A percentile compares a stretch with the other conserved stretches of the same genome.
Evolutionary conservation across 2,888 invertebrate species (phyloP).

Genomic region (Tanypteryx hageni): DNA sequence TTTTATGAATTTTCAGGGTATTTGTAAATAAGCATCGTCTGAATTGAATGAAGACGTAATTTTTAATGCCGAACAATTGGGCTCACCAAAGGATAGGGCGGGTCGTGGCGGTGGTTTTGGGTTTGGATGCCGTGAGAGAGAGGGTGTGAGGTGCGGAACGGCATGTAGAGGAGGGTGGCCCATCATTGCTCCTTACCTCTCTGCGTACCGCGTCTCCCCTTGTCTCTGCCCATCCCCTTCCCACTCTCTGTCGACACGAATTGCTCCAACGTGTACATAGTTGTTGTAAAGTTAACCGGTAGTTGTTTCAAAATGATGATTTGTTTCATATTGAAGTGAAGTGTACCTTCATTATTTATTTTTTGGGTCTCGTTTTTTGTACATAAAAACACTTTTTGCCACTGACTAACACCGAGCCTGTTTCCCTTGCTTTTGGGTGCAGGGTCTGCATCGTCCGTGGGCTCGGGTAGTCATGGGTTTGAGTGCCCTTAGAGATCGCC

Average conservation of each 20-base stretch:
- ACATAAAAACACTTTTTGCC: constrained; percentile 68
- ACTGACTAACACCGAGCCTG: constrained; percentile 66
- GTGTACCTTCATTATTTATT: constrained; percentile 69
- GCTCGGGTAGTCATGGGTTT: constrained; percentile 55
- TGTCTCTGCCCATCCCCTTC: constrained; percentile 65
- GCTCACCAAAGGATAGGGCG: constrained; percentile 58
- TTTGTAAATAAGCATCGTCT: constrained; percentile 70
- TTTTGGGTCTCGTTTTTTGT: constrained; percentile 70
- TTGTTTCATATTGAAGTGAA: constrained; percentile 69
- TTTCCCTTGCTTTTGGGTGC: constrained; percentile 61
- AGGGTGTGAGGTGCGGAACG: not conserved
- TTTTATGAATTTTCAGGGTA: constrained; percentile 70
- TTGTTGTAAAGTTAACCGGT: constrained; percentile 70
- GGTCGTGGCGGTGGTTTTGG: not conserved
- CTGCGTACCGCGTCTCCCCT: constrained; percentile 65
- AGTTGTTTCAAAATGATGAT: constrained; percentile 69
- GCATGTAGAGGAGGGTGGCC: constrained; percentile 31
- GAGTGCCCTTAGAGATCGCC: constrained; percentile 38
- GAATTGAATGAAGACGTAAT: constrained; percentile 65
- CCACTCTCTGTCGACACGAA: constrained; percentile 67
- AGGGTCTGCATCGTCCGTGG: constrained; percentile 60
- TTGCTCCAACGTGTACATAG: constrained; percentile 70
- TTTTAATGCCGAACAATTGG: constrained; percentile 38
- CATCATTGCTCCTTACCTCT: constrained; percentile 54
- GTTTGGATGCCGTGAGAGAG: constrained; percentile 22